phyloP scores from a whole-genome alignment of 2,113 vertebrate genomes.

The Macrotus californicus region DNA sequence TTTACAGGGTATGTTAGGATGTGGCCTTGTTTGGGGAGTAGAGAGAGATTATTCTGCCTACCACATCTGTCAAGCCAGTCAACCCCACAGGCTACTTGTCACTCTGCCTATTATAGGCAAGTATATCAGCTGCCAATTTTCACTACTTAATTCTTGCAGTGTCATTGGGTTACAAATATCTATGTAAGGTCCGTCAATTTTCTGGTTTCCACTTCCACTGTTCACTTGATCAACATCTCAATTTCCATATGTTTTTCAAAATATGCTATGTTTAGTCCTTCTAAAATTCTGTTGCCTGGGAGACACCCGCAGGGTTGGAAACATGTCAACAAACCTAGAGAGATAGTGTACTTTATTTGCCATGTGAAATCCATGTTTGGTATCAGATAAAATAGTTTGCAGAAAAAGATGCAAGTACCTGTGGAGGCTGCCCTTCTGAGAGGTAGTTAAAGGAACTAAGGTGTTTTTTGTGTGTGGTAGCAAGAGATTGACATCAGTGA shows the following conservation, averaged over 20 bases:
- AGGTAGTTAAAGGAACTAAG: neutral
- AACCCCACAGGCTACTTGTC: neutral
- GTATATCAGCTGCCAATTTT: neutral
- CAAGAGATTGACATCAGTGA: neutral
- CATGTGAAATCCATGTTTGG: constrained; percentile 32
- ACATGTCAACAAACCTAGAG: constrained; percentile 42
- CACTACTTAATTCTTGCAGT: neutral
- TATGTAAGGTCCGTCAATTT: neutral
- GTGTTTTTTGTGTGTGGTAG: neutral
- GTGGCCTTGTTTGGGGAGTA: neutral
- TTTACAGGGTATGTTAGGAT: neutral
- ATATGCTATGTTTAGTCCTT: constrained; percentile 44
- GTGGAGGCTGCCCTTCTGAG: neutral
- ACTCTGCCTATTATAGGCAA: neutral
- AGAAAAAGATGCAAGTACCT: neutral
- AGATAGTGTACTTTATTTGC: constrained; percentile 20
- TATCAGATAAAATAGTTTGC: neutral
- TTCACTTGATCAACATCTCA: constrained; percentile 66
- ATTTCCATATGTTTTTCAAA: constrained; percentile 63
- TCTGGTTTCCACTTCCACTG: constrained; percentile 46
- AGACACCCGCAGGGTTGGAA: constrained; percentile 60
- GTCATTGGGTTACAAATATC: neutral
- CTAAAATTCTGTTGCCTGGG: constrained; percentile 69
- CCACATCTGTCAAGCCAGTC: neutral
- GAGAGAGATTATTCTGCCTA: neutral